phyloP scores from a whole-genome alignment of 2,797 vertebrate species.

The Enteromius radiatus region DNA sequence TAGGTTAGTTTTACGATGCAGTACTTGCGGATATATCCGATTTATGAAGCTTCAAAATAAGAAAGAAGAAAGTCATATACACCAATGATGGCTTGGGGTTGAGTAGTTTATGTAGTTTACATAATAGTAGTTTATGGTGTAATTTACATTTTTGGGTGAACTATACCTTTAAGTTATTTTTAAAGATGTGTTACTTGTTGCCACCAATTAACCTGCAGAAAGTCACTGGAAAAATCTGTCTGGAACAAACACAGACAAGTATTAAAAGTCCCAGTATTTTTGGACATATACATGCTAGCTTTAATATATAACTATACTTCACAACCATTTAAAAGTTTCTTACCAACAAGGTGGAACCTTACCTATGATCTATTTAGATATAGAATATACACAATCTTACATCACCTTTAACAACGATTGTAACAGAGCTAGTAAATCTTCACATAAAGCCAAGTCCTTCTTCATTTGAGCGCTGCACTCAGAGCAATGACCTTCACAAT shows the following conservation, averaged over 20 bases:
- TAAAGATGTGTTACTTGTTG: not conserved
- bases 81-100: no score
- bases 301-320: not conserved
- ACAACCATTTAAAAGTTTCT: not conserved
- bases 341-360: not conserved
- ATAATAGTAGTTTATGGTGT: no score
- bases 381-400: conserved; percentile 16
- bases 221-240: not conserved
- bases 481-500: conserved; percentile 55
- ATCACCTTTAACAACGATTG: conserved; percentile 27
- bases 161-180: not conserved
- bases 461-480: conserved; percentile 35
- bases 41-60: no score
- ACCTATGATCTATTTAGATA: conserved; percentile 16
- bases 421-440: conserved; percentile 26
- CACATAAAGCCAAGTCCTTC: conserved; percentile 37
- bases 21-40: no score
- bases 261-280: not conserved
- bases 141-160: no score
- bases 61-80: no score
- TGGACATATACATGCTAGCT: not conserved
- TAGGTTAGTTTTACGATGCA: no score
- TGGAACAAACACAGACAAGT: not conserved
- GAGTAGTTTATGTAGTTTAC: no score
- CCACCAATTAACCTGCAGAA: not conserved